A percentile compares a stretch with the other conserved stretches of the same genome.
Conservation (phyloP, 2,888 invertebrate genomes). For the Leucophora obtusa region DNA sequence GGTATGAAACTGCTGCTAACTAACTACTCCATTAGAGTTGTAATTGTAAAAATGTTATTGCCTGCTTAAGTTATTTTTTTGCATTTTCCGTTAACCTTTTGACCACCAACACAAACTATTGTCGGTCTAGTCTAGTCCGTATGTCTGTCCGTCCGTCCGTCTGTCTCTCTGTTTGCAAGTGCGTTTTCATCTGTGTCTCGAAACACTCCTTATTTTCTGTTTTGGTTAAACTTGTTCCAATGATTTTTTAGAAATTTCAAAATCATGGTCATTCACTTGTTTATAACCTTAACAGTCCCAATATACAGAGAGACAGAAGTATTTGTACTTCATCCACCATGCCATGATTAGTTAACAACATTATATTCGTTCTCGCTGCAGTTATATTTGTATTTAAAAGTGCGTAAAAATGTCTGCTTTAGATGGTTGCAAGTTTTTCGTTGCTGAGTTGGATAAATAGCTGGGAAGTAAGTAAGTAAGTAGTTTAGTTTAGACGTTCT, state of each 20-base stretch:
- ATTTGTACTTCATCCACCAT: constrained; percentile 40
- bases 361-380: constrained; percentile 1
- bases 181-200: constrained; percentile 48
- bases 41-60: constrained; percentile 56
- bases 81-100: constrained; percentile 61
- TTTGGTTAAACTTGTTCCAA: constrained; percentile 47
- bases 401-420: constrained; percentile 57
- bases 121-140: constrained; percentile 9
- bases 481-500: constrained; percentile 26
- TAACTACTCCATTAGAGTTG: constrained; percentile 49
- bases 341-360: constrained; percentile 52
- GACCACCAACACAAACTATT: constrained; percentile 43
- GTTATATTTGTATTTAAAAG: constrained; percentile 44
- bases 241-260: constrained; percentile 45
- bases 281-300: constrained; percentile 48
- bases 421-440: neutral
- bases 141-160: neutral
- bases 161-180: neutral
- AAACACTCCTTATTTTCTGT: constrained; percentile 52
- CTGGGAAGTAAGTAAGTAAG: constrained; percentile 19
- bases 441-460: neutral
- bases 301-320: neutral
- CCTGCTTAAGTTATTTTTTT: constrained; percentile 49
- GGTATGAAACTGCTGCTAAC: neutral
- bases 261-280: constrained; percentile 62